Base-by-base conservation (phyloP, 2,113 vertebrate genomes). In the Mobula hypostoma region DNA sequence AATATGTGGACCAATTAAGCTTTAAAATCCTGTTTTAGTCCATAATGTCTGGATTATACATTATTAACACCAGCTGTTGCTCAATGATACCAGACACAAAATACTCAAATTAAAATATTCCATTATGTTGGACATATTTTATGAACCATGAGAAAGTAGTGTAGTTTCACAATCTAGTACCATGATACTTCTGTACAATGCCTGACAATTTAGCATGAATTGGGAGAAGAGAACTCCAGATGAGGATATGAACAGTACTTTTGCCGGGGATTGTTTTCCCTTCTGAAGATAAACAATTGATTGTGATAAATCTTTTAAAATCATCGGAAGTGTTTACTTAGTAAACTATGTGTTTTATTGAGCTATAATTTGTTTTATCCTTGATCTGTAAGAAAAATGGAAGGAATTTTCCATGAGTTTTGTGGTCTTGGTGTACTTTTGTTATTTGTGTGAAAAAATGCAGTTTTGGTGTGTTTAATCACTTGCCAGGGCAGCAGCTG, bases 401-500 rank as follows among this genome's bases (percentile, higher is more conserved):
- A 96, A 94, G n/a, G 79, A 29, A 94, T 96, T 96, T 96, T 95
- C 61, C 94, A 95, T 94, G 94, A 72, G 95, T 96, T 96, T 96
- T 96, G 94, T 96, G 96, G 95, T 94, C 97, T 97, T 97, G 96
- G 96, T 94, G 11, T 7, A 95, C 87, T 96, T 94, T 56, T 96
- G 96, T 96, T 97, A 96, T 96, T 96, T 97, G 80, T 96, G 95
- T 96, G 96, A 95, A 97, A 97, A 36, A 94, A 78, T 87, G 56
- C 96, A 96, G 96, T 96, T 95, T 94, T 95, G 91, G 83, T 94
- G 94, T 96, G 96, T 97, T 97, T 98, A 96, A 97, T 97, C 96
- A 94, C 95, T 95, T 96, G 97, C 97, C 97, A 97, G 96, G 94
- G 94, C 96, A 97, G 96, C 97, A 97, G 97, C 97, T 96, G 94